A percentile compares a stretch with the other conserved stretches of the same genome.
phyloP scores from a whole-genome alignment of 2,113 vertebrate genomes.

The Perca flavescens region DNA sequence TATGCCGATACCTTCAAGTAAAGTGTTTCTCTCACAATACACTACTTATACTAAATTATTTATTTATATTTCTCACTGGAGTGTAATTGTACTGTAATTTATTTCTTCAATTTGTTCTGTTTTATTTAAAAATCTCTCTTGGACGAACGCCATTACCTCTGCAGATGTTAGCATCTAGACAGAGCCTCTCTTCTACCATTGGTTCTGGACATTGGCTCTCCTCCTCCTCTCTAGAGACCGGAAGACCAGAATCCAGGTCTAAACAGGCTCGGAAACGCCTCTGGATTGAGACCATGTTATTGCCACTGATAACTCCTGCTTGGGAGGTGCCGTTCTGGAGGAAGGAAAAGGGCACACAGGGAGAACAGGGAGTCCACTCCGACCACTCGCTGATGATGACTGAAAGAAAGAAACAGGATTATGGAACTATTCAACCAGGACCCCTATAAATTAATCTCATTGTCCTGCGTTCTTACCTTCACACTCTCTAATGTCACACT shows the following conservation, averaged over 20 bases:
- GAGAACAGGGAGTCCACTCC: constrained; percentile 88
- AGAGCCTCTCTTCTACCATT: constrained; percentile 84
- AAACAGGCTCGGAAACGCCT: constrained; percentile 87
- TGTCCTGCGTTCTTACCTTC: constrained; percentile 79
- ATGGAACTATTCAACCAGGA: background rate
- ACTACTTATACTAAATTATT: too few species aligned
- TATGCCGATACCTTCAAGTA: too few species aligned
- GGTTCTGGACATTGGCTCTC: constrained; percentile 73
- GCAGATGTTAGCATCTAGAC: constrained; percentile 82
- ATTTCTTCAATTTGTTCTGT: background rate
- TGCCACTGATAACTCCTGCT: background rate
- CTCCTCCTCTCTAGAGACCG: constrained; percentile 56
- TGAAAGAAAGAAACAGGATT: constrained; percentile 17
- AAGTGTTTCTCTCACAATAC: background rate
- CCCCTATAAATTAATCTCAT: background rate
- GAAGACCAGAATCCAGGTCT: constrained; percentile 86
- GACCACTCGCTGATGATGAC: constrained; percentile 90
- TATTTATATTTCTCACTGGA: background rate
- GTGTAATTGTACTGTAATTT: background rate
- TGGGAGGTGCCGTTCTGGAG: constrained; percentile 15
- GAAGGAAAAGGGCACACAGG: constrained; percentile 77
- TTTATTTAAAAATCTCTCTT: background rate
- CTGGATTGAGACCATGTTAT: constrained; percentile 81
- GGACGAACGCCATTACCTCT: constrained; percentile 77
- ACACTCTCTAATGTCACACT: constrained; percentile 86